Conservation (phyloP, 2,113 vertebrate species). For the Antennarius striatus region DNA sequence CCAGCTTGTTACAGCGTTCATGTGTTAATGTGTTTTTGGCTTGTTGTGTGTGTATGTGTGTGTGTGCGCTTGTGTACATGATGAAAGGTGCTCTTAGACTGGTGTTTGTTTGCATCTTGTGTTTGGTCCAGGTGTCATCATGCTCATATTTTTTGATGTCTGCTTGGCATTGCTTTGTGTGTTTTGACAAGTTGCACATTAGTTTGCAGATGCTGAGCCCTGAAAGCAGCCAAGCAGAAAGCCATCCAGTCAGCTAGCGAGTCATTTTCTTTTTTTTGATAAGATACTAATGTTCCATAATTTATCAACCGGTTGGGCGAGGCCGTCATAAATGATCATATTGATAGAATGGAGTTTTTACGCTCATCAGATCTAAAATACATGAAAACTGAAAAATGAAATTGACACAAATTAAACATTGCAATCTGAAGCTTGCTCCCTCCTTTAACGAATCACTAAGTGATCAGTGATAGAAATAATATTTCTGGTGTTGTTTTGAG, state of each 20-base stretch:
- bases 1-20: background rate
- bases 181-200: conserved; percentile 19
- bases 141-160: conserved; percentile 27
- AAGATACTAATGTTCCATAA: conserved; percentile 37
- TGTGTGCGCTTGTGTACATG: conserved; percentile 3
- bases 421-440: too few relatives aligned
- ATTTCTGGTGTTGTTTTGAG: too few relatives aligned
- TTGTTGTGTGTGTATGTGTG: background rate
- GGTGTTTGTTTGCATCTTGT: background rate
- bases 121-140: conserved; percentile 5
- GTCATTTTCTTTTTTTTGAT: conserved; percentile 25
- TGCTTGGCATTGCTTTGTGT: background rate
- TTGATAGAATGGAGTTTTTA: too few relatives aligned
- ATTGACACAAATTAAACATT: too few relatives aligned
- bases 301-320: conserved; percentile 34
- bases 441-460: too few relatives aligned
- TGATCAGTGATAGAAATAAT: too few relatives aligned
- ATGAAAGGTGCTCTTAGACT: background rate
- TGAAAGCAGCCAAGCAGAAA: conserved; percentile 39
- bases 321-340: conserved; percentile 10
- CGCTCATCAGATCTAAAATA: too few relatives aligned
- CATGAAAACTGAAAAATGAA: too few relatives aligned
- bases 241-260: conserved; percentile 11
- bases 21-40: background rate
- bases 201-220: conserved; percentile 34